Base-by-base conservation (phyloP, 2,888 invertebrate species). In the Ochlodes sylvanus region DNA sequence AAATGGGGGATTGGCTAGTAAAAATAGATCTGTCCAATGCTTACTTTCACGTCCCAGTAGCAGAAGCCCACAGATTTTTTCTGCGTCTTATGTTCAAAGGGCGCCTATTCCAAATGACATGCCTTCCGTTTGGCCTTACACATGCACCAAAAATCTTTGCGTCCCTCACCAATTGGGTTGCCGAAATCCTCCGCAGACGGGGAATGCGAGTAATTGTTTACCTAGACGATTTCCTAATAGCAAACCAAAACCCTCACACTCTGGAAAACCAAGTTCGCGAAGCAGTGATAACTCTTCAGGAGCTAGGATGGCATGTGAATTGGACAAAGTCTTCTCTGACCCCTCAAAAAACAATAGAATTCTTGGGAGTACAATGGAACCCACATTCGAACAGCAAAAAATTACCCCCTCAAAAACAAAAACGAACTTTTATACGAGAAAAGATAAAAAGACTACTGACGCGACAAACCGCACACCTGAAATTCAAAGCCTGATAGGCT, bases 11-110 rank as follows among this genome's bases (percentile, higher is more conserved):
- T 5, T 42, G n/a, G 14, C 14, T 42, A 14, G 42, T n/a, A 14
- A 71, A 71, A 44, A 67, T 71, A 41, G 71, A 67, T 14, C 7
- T 71, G 10, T 71, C 69, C 7, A 52, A 71, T 12, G 71, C 71
- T 4, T 69, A 71, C 38, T 71, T 69, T 42, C 71, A 71, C 38
- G 7, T 67, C 0, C 63, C 63, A 19, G 41, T 71, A 3, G 15
- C 61, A 5, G 6, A 19, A 1, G 12, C 56, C 2, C 69, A 71
- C 55, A 41, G 50, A 54, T n/a, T 55, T 4, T 71, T 63, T 15
- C 62, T 69, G 0, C 12, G 65, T 0, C 60, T 76, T 7, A 41
- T 70, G 6, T 69, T 17, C 57, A 32, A 60, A 15, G 56, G 50
- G 0, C 1, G 21, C 2, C n/a, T 71, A 1, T 44, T n/a, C 0